Base-by-base conservation (phyloP, 2,888 invertebrate genomes). In the Lottia gigantea region DNA sequence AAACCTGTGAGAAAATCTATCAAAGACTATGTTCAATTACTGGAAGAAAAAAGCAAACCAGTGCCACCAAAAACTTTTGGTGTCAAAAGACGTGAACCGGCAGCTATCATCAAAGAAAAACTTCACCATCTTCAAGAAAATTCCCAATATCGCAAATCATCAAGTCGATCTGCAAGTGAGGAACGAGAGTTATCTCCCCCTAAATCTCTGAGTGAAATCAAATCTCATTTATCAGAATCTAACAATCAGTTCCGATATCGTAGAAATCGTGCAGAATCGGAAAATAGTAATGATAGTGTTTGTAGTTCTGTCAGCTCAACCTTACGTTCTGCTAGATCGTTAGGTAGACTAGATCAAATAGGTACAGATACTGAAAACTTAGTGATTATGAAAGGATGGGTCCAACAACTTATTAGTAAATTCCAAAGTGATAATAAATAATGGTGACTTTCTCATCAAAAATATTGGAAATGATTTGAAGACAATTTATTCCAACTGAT, bases 361-460 rank as follows among this genome's bases (percentile, higher is more conserved):
- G 79, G 77, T 68, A 74, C 69, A 45, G 83, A 84, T 45, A 74
- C 78, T 6, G 80, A 83, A 16, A 83, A 80, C 64, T 71, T 83
- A 15, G 80, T 83, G 11, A 79, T 83, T 14, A 83, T 84, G 83
- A 83, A 81, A 70, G 85, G 85, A 2, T 85, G 83, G 83, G 85
- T 85, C 7, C 77, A 74, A 72, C 79, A 82, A 62, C 77, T 85
- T n/a, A 82, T 85, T 71, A 79, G 75, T 67, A 85, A 80, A 71
- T 85, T 84, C 73, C 85, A 85, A 73, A 73, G 71, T 66, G 72
- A 71, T 61, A 71, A 68, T 19, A 64, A 25, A 66, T 46, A 23
- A 19, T 46, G 40, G 40, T 40, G 40, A 8, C 2, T 8, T 40
- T 40, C n/a, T 40, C 40, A 40, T 6, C 6, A 40, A 6, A 6